Base-by-base conservation (phyloP, 2,113 vertebrate genomes). In the Gorsachius goisagi region DNA sequence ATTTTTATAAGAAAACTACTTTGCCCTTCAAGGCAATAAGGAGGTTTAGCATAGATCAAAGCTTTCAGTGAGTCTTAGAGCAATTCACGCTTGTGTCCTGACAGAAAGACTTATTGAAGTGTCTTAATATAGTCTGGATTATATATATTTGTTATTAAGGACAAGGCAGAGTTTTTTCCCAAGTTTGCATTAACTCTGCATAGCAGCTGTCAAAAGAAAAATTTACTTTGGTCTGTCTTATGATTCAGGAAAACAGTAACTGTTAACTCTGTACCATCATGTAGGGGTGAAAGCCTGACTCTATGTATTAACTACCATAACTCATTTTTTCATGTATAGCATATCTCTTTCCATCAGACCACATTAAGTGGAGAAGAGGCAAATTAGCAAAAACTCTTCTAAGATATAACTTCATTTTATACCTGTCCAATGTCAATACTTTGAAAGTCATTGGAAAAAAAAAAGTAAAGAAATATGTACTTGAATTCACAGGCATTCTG, bases 401-500 rank as follows among this genome's bases (percentile, higher is more conserved):
- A n/a, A 59, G 26, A 56, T 62, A 5, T 1, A 44, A 5, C 30
- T 76, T 67, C 15, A 30, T 81, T 83, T 82, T 67, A 4, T 47
- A 16, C 2, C 22, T 5, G 11, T 60, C 33, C 30, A 3, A 0
- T 18, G 22, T 22, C 2, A 5, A 0, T 60, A 77, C 76, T 71
- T 62, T 22, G 33, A 5, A 73, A 77, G 26, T 28, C 47, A 60
- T 2, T 64, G 35, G 44, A 62, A 5, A 47, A 45, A 77, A 55
- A 26, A 24, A 20, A 10, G 39, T 45, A 22, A 16, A 45, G 41
- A 55, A 92, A 73, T 9, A 24, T 0, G 2, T 13, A 19, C 12
- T 56, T 58, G 44, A 44, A 52, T 74, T 47, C 60, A 22, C 8
- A 81, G 26, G 18, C 18, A 74, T 71, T 12, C 12, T 47, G 16